phyloP scores from a whole-genome alignment of 2,113 vertebrate species.

The Cyrtonyx montezumae region DNA sequence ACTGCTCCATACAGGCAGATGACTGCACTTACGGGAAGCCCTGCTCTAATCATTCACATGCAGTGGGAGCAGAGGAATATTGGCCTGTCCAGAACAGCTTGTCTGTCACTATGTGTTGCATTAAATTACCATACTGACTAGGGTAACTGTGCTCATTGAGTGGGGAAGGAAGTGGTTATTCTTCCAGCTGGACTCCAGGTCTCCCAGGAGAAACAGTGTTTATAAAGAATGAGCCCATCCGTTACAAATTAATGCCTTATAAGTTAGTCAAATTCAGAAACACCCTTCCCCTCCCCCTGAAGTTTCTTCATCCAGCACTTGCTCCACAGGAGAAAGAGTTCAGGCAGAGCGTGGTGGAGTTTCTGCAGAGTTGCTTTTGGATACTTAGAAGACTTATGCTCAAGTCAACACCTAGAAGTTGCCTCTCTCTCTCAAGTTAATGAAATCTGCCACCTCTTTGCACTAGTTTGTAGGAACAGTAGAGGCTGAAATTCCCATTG shows the following conservation, averaged over 20 bases:
- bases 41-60: neutral
- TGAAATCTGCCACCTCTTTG: neutral
- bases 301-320: neutral
- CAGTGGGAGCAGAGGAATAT: neutral
- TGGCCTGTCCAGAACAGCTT: neutral
- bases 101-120: neutral
- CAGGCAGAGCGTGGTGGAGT: neutral
- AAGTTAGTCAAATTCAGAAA: slow-evolving; percentile 28
- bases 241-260: neutral
- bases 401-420: slow-evolving; percentile 14
- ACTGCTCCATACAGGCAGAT: neutral
- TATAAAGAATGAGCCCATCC: neutral
- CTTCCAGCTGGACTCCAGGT: slow-evolving; percentile 43
- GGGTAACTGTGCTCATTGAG: neutral
- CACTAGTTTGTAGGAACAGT: neutral
- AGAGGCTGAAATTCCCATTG: neutral
- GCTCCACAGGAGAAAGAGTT: neutral
- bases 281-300: neutral
- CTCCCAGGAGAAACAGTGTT: neutral
- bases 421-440: slow-evolving; percentile 38
- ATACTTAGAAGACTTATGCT: neutral
- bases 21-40: neutral
- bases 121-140: neutral
- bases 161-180: neutral
- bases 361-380: slow-evolving; percentile 14